Evolutionary conservation across 2,113 vertebrate species (phyloP), one percentile per base, ranked within the genome.

Genomic region (Alethe diademata): DNA sequence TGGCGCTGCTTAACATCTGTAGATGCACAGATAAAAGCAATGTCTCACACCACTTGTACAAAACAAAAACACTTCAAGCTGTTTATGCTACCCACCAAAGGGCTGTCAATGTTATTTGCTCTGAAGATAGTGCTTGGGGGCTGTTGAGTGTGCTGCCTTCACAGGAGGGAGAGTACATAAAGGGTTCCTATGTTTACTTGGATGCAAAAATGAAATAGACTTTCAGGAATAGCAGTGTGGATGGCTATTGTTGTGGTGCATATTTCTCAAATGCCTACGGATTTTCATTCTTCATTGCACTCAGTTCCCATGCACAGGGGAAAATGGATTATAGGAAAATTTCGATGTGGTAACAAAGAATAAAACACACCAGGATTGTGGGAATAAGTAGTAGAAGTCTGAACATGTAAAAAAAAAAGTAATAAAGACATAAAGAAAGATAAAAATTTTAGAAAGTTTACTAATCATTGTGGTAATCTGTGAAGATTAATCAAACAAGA

Each of bases 1-100:
- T 83, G 71, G 61, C 84, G 70, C 71, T 92, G 51, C 91, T 94
- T 94, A 97, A 93, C 88, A 94, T 69, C 76, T 86, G 61, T 73
- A 92, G 72, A 92, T 84, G 61, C 72, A 93, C 95, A 90, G 40
- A 86, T 89, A 86, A 88, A 93, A 83, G 57, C 85, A 70, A n/a
- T 93, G 45, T 81, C 56, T 92, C 90, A 76, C 72, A 95, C 61
- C 25, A 45, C 51, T 88, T 6, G 0, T 72, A 79, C 29, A 35
- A 88, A 94, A 64, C 45, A 74, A 58, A 85, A 96, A 31, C 80
- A 90, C 85, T 88, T 91, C 78, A 65, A 73, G 57, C 78, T 93
- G 82, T 90, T 75, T 90, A 72, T 64, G 65, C 62, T 92, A 33
- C 61, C 48, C 72, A 74, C 48, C 28, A 66, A 90, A 89, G 53